Evolutionary conservation across 2,797 vertebrate species (phyloP), one percentile per base, ranked within the genome.

Genomic region (Channallabes apus): DNA sequence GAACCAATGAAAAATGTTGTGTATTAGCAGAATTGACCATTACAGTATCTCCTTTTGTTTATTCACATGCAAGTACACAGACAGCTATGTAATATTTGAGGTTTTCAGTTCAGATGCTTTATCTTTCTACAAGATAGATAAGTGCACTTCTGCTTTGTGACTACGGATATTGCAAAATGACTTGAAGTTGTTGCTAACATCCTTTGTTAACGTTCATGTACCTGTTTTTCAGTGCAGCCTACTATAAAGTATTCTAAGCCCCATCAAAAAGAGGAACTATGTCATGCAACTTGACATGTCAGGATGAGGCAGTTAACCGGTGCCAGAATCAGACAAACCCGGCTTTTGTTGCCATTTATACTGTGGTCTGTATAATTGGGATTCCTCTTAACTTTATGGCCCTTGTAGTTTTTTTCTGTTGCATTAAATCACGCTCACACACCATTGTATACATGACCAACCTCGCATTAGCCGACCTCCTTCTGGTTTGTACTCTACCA

Each of bases 391-490:
- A 96, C 85, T 0, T 92, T 2, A 80, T 82, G 1, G 94, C 95
- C 0, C 88, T 95, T 54, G 86, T 87, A 0, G 84, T 95, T 73
- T 95, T 96, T 86, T 90, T 89, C 78, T 62, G 87, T 11, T 69
- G 85, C 41, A 82, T 20, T 11, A 90, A 91, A 65, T 88, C 88
- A 18, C 89, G 88, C 27, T 95, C 95, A 0, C 90, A 93, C 64
- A 95, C 94, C 83, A 91, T 87, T 0, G 56, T 94, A 71, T 96
- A 96, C 90, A 95, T 96, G 95, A 94, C 91, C 84, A 92, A 96
- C 86, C 91, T 96, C 75, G 94, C 93, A 3, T 15, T 92, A 20
- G 89, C 93, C 0, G 95, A 96, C 76, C 54, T 95, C 1, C 80
- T 95, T 38, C 88, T 96, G 81, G 86, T 93, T 65, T 90, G 89